Evolutionary conservation across 2,888 invertebrate genomes (phyloP).

Genomic region (Baccha elongata): DNA sequence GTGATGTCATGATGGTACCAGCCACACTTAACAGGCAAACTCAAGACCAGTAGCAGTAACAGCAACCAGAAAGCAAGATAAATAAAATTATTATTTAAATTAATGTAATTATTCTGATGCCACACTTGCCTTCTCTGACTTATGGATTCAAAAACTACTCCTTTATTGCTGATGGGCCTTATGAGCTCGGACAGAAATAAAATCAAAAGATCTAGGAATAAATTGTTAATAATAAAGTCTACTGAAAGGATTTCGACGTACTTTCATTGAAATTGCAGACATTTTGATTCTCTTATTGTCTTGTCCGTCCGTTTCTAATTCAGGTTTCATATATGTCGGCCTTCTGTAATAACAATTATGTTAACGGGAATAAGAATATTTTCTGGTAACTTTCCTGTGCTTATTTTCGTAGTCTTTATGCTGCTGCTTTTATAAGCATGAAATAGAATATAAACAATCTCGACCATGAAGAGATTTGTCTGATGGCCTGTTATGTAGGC

Average conservation of each 20-base stretch:
- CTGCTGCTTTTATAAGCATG: too few species aligned
- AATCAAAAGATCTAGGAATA: conserved; percentile 57
- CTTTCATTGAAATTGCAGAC: conserved; percentile 62
- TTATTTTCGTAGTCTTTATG: too few species aligned
- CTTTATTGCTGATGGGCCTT: background rate
- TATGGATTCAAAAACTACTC: conserved; percentile 3
- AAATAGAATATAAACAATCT: conserved; percentile 19
- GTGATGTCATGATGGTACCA: conserved; percentile 62
- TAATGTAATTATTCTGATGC: conserved; percentile 55
- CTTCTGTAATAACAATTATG: conserved; percentile 43
- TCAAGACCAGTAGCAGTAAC: background rate
- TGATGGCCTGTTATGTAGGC: too few species aligned
- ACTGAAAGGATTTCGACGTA: conserved; percentile 62
- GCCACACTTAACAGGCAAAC: background rate
- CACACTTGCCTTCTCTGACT: background rate
- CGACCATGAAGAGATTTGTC: background rate
- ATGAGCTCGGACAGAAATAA: conserved; percentile 57
- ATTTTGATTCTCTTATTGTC: conserved; percentile 39
- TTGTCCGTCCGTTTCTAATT: conserved; percentile 34
- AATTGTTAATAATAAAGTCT: conserved; percentile 62
- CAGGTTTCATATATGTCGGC: background rate
- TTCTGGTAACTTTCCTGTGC: conserved; percentile 9
- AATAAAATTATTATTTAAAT: conserved; percentile 72
- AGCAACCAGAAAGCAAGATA: conserved; percentile 49
- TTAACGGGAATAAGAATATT: conserved; percentile 56